Base-by-base conservation (phyloP, 2,888 invertebrate species). In the Brachyopa scutellaris region DNA sequence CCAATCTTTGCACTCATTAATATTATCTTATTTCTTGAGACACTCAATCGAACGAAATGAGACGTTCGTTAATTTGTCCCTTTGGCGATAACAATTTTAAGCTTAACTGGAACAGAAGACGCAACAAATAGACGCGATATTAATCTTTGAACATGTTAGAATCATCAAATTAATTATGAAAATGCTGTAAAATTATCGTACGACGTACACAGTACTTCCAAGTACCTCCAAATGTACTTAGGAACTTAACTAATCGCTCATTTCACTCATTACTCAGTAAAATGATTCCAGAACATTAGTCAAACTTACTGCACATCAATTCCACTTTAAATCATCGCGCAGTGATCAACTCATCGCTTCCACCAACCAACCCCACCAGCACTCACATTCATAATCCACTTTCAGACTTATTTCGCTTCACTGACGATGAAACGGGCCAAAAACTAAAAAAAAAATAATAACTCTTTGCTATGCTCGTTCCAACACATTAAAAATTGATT, bases 401-500 rank as follows among this genome's bases (percentile, higher is more conserved):
- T 19, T 51, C n/a, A 31, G 19, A 31, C 29, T 33, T 19, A 57
- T 26, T 26, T 49, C 29, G 2, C 33, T 1, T 19, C 45, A 31
- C 0, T 1, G 7, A 42, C 11, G 19, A 26, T 61, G 23, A 23
- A 11, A 15, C 11, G 26, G 11, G 7, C 26, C 26, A 26, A n/a
- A n/a, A n/a, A n/a, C n/a, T n/a, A n/a, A n/a, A n/a, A 29, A n/a
- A 31, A 53, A 21, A 42, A 8, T 33, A 6, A 7, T n/a, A n/a
- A 67, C 23, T 55, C 42, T 33, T 15, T 11, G 17, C 29, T 40
- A 21, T 29, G 40, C 38, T 49, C 29, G 29, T 36, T 45, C 38
- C 57, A 69, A 17, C 23, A 33, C 72, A 76, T 76, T 76, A 66
- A 67, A 76, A 42, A 51, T 76, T 76, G 67, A 76, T 67, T 67